These are phyloP conservation scores for Dascyllus trimaculatus DNA, from an alignment of 2,113 vertebrate genomes.

Conservation along the genomic window DNA sequence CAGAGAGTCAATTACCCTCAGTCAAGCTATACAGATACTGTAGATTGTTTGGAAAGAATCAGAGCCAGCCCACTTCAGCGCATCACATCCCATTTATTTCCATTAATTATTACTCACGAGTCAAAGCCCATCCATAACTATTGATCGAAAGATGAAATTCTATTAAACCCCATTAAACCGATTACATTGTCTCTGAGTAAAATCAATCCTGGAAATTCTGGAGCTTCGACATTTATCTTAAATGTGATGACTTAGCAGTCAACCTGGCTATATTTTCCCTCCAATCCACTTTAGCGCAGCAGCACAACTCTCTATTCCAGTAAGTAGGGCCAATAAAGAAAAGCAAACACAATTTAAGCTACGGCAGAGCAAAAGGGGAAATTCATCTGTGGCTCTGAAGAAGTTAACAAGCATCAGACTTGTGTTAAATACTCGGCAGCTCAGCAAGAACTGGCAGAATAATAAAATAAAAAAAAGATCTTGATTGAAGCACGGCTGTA, in stretches of 20 bases:
- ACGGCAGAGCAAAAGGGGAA: constrained; percentile 1
- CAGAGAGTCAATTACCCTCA: constrained; percentile 36
- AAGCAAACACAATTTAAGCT: background rate
- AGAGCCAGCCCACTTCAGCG: too few relatives aligned
- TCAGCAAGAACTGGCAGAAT: constrained; percentile 10
- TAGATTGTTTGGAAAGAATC: background rate
- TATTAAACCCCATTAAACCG: too few relatives aligned
- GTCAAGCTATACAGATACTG: background rate
- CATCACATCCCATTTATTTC: constrained; percentile 5
- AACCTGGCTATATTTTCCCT: background rate
- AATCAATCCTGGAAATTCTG: too few relatives aligned
- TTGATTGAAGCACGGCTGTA: background rate
- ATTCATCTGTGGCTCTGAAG: constrained; percentile 18
- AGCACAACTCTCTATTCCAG: constrained; percentile 26
- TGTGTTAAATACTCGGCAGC: constrained; percentile 17
- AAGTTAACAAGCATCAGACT: constrained; percentile 35
- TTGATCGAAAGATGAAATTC: too few relatives aligned
- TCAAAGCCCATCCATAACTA: background rate
- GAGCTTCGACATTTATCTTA: too few relatives aligned
- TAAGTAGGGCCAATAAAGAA: constrained; percentile 54
- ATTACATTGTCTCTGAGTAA: too few relatives aligned
- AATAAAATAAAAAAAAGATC: background rate
- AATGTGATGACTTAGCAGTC: too few relatives aligned
- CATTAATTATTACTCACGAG: background rate
- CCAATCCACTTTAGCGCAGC: constrained; percentile 16